Evolutionary conservation across 2,888 invertebrate genomes (phyloP).

Genomic region (Acleris cristana): DNA sequence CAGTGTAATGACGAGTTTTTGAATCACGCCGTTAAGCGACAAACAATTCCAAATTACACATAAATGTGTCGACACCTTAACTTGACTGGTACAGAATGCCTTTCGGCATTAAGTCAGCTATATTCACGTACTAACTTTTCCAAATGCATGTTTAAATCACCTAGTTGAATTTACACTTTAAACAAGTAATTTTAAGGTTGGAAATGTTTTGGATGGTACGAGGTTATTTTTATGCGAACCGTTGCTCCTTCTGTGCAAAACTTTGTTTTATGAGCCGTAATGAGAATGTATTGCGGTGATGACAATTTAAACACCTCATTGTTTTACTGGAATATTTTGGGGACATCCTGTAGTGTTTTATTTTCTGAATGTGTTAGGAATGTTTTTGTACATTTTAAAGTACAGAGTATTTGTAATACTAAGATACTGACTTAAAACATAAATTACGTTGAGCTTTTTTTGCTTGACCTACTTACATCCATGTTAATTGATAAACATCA

Average conservation of each 20-base stretch:
- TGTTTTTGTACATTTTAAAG: background rate
- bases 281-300: conserved; percentile 55
- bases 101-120: conserved; percentile 5
- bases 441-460: no score
- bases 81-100: conserved; percentile 10
- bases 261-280: conserved; percentile 48
- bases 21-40: no score
- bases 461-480: no score
- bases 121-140: conserved; percentile 10
- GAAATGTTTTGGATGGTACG: background rate
- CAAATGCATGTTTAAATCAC: background rate
- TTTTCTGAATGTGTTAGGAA: conserved; percentile 7
- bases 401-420: background rate
- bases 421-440: no score
- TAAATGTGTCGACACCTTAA: conserved; percentile 5
- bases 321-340: conserved; percentile 15
- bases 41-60: background rate
- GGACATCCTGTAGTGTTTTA: conserved; percentile 10
- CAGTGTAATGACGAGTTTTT: no score
- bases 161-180: conserved; percentile 1
- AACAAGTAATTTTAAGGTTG: background rate
- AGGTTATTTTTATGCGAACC: conserved; percentile 38
- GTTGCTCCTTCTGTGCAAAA: conserved; percentile 35
- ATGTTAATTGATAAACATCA: no score
- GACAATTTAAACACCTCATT: conserved; percentile 46